phyloP scores from a whole-genome alignment of 2,113 vertebrate genomes.

The Lethenteron camtschaticum region DNA sequence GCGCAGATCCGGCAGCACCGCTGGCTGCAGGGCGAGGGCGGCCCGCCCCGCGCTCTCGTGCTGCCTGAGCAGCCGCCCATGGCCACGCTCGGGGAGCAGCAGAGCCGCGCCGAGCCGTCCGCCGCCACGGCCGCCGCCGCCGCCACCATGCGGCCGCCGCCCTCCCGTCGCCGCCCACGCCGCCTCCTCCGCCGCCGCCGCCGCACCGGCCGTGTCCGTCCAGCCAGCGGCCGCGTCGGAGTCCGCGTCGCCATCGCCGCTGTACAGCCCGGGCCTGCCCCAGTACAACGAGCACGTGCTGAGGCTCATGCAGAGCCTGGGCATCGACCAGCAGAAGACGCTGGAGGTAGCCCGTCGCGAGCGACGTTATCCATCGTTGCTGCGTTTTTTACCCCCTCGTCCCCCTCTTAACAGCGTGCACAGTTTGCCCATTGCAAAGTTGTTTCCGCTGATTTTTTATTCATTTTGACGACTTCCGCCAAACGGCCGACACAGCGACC shows the following conservation, averaged over 20 bases:
- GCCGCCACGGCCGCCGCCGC: too few relatives aligned
- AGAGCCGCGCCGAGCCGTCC: too few relatives aligned
- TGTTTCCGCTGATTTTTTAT: not conserved
- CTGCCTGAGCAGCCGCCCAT: slow-evolving; percentile 52
- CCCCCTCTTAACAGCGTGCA: too few relatives aligned
- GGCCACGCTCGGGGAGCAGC: too few relatives aligned
- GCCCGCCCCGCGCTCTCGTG: slow-evolving; percentile 15
- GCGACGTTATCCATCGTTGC: not conserved
- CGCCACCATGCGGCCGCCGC: not conserved
- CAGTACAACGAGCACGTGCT: slow-evolving; percentile 89
- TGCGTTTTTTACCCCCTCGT: not conserved
- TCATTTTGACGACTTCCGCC: not conserved
- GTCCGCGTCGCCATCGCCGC: slow-evolving; percentile 19
- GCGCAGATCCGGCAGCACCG: slow-evolving; percentile 93
- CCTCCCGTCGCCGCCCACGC: not conserved
- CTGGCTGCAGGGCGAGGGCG: slow-evolving; percentile 45
- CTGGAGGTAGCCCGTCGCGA: slow-evolving; percentile 39
- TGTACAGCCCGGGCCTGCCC: slow-evolving; percentile 22
- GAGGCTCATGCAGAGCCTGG: slow-evolving; percentile 86
- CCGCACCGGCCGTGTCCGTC: slow-evolving; percentile 10
- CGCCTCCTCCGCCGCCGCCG: too few relatives aligned
- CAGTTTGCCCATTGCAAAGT: not conserved
- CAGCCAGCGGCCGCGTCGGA: slow-evolving; percentile 50
- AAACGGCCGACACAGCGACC: not conserved
- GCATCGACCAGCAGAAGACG: slow-evolving; percentile 93